Percentiles rank a stretch among this genome's conserved stretches.
These are phyloP conservation scores for Hyles vespertilio DNA, from an alignment of 1,140 invertebrate genomes.

Conservation along the genomic window DNA sequence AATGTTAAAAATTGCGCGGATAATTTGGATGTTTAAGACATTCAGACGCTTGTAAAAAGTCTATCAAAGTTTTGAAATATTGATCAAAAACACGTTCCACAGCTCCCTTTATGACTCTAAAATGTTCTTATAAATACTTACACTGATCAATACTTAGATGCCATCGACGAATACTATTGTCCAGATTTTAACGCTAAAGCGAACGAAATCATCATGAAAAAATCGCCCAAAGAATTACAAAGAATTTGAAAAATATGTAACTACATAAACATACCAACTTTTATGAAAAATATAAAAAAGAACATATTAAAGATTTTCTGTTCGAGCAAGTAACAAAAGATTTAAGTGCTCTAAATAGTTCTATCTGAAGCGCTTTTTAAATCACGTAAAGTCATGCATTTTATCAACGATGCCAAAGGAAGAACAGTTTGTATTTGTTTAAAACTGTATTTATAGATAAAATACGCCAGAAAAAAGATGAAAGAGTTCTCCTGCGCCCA, in stretches of 20 bases:
- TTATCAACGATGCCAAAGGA: constrained; percentile 38
- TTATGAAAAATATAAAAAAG: constrained; percentile 36
- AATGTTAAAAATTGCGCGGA: constrained; percentile 31
- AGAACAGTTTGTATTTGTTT: constrained; percentile 44
- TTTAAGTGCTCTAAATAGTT: constrained; percentile 10
- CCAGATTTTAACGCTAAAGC: constrained; percentile 34
- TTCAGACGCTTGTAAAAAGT: constrained; percentile 45
- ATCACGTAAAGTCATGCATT: constrained; percentile 22
- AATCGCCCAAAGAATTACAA: constrained; percentile 31
- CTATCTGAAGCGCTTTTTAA: constrained; percentile 14
- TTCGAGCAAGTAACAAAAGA: constrained; percentile 27
- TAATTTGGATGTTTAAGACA: constrained; percentile 22
- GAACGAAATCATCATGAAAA: constrained; percentile 44
- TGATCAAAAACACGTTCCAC: constrained; percentile 13
- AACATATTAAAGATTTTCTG: constrained; percentile 45
- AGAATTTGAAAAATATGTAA: constrained; percentile 35
- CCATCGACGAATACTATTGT: constrained; percentile 28
- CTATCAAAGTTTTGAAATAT: constrained; percentile 36
- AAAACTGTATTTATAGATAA: constrained; percentile 42
- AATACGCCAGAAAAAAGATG: constrained; percentile 4
- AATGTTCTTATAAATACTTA: constrained; percentile 35
- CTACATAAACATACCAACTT: constrained; percentile 38
- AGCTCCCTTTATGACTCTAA: constrained; percentile 20
- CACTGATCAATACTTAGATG: constrained; percentile 36
- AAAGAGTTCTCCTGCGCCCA: constrained; percentile 16